Evolutionary conservation across 2,113 vertebrate species (phyloP).

Genomic region (Eclectus roratus): DNA sequence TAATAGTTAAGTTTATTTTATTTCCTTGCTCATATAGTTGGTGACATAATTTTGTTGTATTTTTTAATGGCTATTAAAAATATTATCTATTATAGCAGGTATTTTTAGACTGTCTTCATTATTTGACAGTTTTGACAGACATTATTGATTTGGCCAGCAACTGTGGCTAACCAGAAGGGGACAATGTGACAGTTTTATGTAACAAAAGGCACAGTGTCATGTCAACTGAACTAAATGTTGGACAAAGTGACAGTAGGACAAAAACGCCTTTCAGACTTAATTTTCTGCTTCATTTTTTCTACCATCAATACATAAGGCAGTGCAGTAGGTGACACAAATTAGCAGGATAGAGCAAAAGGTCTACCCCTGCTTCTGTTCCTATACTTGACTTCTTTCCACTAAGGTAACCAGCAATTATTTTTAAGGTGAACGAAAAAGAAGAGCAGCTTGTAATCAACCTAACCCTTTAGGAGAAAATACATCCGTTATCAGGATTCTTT

Average conservation of each 20-base stretch:
- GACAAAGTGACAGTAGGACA: constrained; percentile 84
- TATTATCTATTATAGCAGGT: constrained; percentile 51
- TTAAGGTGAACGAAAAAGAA: constrained; percentile 71
- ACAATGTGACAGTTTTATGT: constrained; percentile 84
- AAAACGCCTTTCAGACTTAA: constrained; percentile 84
- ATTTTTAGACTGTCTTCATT: constrained; percentile 71
- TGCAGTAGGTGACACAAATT: constrained; percentile 82
- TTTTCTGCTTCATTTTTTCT: constrained; percentile 85
- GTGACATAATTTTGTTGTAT: constrained; percentile 16
- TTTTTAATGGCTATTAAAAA: constrained; percentile 59
- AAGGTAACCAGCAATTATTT: constrained; percentile 73
- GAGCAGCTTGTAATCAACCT: constrained; percentile 75
- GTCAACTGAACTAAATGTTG: constrained; percentile 83
- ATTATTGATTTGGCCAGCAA: constrained; percentile 81
- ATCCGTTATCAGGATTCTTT: constrained; percentile 80
- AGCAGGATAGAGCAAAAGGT: constrained; percentile 74
- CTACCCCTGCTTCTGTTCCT: constrained; percentile 64
- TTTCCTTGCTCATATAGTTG: background rate
- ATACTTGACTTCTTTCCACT: constrained; percentile 76
- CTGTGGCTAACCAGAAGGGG: constrained; percentile 80
- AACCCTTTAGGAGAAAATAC: constrained; percentile 77
- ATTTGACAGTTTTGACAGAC: constrained; percentile 80
- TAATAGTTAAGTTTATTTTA: background rate
- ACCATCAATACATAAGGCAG: constrained; percentile 78
- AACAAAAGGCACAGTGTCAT: constrained; percentile 84